phyloP scores from a whole-genome alignment of 2,797 vertebrate genomes.

The Cynopterus sphinx region DNA sequence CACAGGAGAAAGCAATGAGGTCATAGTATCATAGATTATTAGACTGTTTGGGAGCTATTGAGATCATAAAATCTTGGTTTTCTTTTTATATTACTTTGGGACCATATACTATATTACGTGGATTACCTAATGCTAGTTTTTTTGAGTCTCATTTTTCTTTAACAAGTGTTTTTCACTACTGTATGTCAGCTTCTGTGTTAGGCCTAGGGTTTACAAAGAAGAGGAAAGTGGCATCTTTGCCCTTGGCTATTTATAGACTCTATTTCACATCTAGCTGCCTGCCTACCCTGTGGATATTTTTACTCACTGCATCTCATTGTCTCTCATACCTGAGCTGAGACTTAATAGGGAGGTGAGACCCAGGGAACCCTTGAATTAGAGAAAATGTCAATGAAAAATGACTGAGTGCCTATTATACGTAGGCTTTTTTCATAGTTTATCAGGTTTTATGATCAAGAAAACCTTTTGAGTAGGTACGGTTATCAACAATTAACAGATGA shows the following conservation, averaged over 20 bases:
- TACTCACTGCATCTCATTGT: background rate
- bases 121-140: background rate
- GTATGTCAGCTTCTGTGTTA: background rate
- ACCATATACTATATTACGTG: background rate
- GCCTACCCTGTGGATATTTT: background rate
- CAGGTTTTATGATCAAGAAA: background rate
- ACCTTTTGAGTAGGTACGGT: background rate
- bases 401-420: background rate
- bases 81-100: background rate
- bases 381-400: background rate
- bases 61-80: background rate
- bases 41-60: background rate
- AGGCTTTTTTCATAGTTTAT: background rate
- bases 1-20: background rate
- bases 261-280: background rate
- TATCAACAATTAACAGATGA: background rate
- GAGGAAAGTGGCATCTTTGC: background rate
- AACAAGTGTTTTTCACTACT: background rate
- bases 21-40: background rate
- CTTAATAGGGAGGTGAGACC: background rate
- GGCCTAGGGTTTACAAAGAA: background rate
- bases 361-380: background rate
- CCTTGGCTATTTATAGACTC: background rate
- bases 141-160: constrained; percentile 1
- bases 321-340: background rate